Percentiles rank a stretch among this genome's conserved stretches.
These are phyloP conservation scores for Gonatopus flavifemur DNA, from an alignment of 1,140 invertebrate genomes.

Conservation along the genomic window DNA sequence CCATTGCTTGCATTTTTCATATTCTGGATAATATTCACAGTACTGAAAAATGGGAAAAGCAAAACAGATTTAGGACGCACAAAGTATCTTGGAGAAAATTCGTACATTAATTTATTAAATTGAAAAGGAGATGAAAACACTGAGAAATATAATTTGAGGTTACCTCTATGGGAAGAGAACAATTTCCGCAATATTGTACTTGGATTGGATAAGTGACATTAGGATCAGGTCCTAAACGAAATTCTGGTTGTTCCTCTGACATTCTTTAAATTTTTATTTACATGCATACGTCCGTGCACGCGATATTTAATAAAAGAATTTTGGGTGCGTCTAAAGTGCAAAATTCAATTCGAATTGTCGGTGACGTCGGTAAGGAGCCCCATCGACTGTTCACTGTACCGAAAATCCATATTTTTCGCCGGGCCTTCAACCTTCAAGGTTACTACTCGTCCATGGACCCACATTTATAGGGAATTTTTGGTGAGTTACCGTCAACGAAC, in stretches of 20 bases:
- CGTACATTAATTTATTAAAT: conserved; percentile 12
- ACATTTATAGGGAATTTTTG: too few relatives aligned
- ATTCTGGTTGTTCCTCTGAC: conserved; percentile 42
- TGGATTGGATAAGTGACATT: conserved; percentile 78
- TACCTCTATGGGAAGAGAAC: conserved; percentile 89
- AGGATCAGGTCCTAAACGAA: conserved; percentile 57
- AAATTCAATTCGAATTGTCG: too few relatives aligned
- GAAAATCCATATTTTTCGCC: too few relatives aligned
- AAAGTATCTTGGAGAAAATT: neutral
- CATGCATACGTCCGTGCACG: too few relatives aligned
- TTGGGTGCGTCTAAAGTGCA: too few relatives aligned
- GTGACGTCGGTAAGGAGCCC: too few relatives aligned
- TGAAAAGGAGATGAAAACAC: too few relatives aligned
- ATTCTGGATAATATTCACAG: conserved; percentile 97
- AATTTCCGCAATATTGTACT: conserved; percentile 93
- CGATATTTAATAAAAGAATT: too few relatives aligned
- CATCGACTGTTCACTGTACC: too few relatives aligned
- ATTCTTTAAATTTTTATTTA: conserved; percentile 37
- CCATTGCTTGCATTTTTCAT: conserved; percentile 97
- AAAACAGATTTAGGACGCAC: conserved; percentile 9
- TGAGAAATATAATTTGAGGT: conserved; percentile 14
- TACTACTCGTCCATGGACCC: too few relatives aligned
- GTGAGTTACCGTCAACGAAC: too few relatives aligned
- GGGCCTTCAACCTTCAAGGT: too few relatives aligned
- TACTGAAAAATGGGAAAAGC: conserved; percentile 72